Percentiles rank a stretch among this genome's conserved stretches.
phyloP scores from a whole-genome alignment of 1,140 invertebrate species.

The Neotoxoptera formosana region DNA sequence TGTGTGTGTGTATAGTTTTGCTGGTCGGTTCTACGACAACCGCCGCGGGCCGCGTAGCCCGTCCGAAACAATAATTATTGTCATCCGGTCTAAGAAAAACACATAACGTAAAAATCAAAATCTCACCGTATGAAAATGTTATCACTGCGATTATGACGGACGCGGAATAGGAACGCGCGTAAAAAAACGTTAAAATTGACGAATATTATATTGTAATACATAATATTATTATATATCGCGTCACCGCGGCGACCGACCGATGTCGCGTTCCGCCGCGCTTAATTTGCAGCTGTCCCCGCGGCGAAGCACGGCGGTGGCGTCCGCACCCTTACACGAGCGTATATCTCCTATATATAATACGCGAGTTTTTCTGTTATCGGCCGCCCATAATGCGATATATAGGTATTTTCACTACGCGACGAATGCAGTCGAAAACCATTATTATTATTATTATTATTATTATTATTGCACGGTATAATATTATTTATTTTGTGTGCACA shows the following conservation, averaged over 20 bases:
- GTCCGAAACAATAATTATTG: no score
- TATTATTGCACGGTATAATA: neutral
- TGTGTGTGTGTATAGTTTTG: neutral
- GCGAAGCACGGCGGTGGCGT: neutral
- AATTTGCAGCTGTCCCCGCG: constrained; percentile 26
- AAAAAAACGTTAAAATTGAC: neutral
- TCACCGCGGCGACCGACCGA: neutral
- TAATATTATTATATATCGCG: neutral
- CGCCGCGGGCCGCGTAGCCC: no score
- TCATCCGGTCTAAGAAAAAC: no score
- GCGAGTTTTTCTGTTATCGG: neutral
- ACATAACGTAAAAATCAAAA: no score
- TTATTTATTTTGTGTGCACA: neutral
- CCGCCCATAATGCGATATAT: neutral
- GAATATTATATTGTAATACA: neutral
- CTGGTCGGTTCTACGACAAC: neutral
- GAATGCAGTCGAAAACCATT: neutral
- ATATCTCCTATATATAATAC: neutral
- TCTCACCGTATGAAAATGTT: neutral
- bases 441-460: neutral
- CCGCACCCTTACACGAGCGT: neutral
- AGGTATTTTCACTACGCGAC: neutral
- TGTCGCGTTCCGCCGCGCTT: neutral
- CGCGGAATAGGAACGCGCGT: neutral
- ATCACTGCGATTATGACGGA: neutral